phyloP scores from a whole-genome alignment of 2,888 invertebrate species.

The Zeuzera pyrina region DNA sequence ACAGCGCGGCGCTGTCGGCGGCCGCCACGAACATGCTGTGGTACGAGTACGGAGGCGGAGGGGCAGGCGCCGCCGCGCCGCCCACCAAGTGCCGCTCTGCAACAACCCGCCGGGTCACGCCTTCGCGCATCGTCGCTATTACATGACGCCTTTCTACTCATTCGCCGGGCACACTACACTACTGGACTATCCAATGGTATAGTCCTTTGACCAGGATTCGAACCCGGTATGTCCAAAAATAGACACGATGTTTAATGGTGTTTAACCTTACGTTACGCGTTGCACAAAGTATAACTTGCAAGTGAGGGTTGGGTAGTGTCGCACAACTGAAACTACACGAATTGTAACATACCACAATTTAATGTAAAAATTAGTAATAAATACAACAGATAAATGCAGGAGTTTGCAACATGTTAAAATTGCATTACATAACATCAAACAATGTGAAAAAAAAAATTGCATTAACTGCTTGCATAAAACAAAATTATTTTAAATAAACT shows the following conservation, averaged over 20 bases:
- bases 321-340: conserved; percentile 69
- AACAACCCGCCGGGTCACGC: conserved; percentile 10
- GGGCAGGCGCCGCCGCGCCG: conserved; percentile 19
- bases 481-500: conserved; percentile 70
- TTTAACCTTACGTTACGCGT: too few species aligned
- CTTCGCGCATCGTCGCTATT: conserved; percentile 38
- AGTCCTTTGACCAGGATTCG: neutral
- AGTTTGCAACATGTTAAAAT: conserved; percentile 74
- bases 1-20: conserved; percentile 80
- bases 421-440: conserved; percentile 75
- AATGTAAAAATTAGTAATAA: conserved; percentile 82
- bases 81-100: conserved; percentile 40
- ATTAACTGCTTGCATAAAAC: conserved; percentile 73
- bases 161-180: neutral
- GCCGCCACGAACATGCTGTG: conserved; percentile 88
- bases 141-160: neutral
- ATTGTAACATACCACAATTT: conserved; percentile 81
- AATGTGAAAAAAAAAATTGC: conserved; percentile 72
- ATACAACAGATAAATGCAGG: conserved; percentile 79
- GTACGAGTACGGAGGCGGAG: conserved; percentile 75
- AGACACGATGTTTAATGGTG: too few species aligned
- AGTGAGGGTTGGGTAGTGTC: conserved; percentile 47
- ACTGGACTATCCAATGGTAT: neutral
- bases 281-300: conserved; percentile 13
- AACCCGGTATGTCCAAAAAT: neutral